phyloP scores from a whole-genome alignment of 2,888 invertebrate species.

The Archips xylosteana region DNA sequence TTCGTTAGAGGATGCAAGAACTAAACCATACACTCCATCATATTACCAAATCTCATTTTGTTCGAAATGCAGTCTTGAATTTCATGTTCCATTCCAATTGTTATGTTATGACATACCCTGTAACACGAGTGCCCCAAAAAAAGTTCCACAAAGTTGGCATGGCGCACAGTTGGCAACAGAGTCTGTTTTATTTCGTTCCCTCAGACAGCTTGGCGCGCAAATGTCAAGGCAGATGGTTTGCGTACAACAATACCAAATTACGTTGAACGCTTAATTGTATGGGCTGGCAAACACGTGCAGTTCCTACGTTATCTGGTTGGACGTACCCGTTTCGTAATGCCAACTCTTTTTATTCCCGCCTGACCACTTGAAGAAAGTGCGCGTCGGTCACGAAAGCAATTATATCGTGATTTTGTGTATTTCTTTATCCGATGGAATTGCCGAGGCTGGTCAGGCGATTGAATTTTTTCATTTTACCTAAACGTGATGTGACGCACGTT shows the following conservation, averaged over 20 bases:
- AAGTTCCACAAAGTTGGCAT: slow-evolving; percentile 51
- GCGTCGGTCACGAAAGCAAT: slow-evolving; percentile 65
- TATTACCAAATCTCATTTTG: neutral
- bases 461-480: slow-evolving; percentile 43
- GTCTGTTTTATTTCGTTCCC: slow-evolving; percentile 44
- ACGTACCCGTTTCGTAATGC: slow-evolving; percentile 54
- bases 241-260: slow-evolving; percentile 38
- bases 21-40: neutral
- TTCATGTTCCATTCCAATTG: slow-evolving; percentile 3
- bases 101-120: slow-evolving; percentile 34
- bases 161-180: slow-evolving; percentile 60
- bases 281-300: slow-evolving; percentile 20
- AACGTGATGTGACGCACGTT: slow-evolving; percentile 60
- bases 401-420: slow-evolving; percentile 61
- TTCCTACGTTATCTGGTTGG: slow-evolving; percentile 42
- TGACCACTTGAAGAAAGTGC: slow-evolving; percentile 61
- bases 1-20: neutral
- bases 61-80: neutral
- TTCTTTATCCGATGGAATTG: slow-evolving; percentile 50
- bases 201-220: slow-evolving; percentile 80
- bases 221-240: slow-evolving; percentile 63
- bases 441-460: slow-evolving; percentile 51
- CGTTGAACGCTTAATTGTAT: slow-evolving; percentile 15
- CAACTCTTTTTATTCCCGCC: slow-evolving; percentile 48
- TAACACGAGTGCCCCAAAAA: slow-evolving; percentile 30